phyloP scores from a whole-genome alignment of 2,113 vertebrate species.

The Potamarius usumacintae region DNA sequence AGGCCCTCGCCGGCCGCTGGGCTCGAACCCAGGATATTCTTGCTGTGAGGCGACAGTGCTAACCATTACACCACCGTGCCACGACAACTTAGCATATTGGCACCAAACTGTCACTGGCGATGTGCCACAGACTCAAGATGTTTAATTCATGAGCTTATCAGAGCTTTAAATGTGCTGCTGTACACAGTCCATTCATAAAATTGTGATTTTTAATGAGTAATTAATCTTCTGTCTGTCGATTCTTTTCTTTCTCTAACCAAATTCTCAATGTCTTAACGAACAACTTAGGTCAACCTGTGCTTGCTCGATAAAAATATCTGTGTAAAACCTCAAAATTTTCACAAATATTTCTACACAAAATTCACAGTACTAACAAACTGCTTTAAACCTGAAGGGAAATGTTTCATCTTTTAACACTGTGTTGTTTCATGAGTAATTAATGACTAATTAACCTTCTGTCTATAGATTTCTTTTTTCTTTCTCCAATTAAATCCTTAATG shows the following conservation, averaged over 20 bases:
- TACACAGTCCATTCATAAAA: slow-evolving; percentile 12
- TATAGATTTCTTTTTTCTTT: background rate
- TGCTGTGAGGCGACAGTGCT: no score
- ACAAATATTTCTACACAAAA: background rate
- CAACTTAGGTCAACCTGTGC: no score
- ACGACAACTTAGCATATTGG: slow-evolving; percentile 30
- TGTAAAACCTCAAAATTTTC: background rate
- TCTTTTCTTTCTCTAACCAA: slow-evolving; percentile 1
- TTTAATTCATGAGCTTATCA: slow-evolving; percentile 38
- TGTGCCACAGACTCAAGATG: slow-evolving; percentile 22
- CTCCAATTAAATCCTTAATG: slow-evolving; percentile 22
- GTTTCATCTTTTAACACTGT: background rate
- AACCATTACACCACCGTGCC: no score
- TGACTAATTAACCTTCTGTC: background rate
- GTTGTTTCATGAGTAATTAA: background rate
- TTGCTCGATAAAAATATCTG: background rate
- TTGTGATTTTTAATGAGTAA: slow-evolving; percentile 22
- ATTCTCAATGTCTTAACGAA: background rate
- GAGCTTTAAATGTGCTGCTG: slow-evolving; percentile 9
- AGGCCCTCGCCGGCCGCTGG: no score
- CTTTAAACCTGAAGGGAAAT: background rate
- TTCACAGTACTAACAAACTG: background rate
- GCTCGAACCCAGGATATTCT: no score
- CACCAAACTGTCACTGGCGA: slow-evolving; percentile 35
- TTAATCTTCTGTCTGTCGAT: background rate